These are phyloP conservation scores for Pristionchus pacificus DNA, from an alignment of 1,140 invertebrate genomes.

Conservation along the genomic window DNA sequence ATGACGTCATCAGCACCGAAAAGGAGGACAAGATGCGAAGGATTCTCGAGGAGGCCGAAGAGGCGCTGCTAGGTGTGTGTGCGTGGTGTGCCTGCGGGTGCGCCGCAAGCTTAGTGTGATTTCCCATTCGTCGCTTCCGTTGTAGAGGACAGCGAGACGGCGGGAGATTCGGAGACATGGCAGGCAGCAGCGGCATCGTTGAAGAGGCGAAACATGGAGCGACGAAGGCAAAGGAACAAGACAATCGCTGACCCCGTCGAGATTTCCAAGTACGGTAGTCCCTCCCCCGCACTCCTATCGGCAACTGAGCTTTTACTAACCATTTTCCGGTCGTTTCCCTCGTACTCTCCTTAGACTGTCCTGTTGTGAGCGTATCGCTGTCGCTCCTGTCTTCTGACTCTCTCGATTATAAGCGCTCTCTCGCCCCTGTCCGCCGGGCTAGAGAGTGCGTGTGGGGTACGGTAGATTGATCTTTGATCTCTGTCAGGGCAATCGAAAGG, in stretches of 20 bases:
- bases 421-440: too few relatives aligned
- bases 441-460: too few relatives aligned
- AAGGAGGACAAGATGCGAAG: too few relatives aligned
- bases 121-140: too few relatives aligned
- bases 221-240: constrained; percentile 43
- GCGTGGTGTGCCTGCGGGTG: neutral
- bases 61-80: too few relatives aligned
- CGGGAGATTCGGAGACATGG: constrained; percentile 32
- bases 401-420: constrained; percentile 13
- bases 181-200: constrained; percentile 54
- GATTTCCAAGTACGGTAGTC: constrained; percentile 26
- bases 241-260: constrained; percentile 52
- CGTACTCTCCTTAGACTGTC: neutral
- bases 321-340: constrained; percentile 8
- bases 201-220: constrained; percentile 53
- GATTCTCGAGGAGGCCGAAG: too few relatives aligned
- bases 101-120: constrained; percentile 5
- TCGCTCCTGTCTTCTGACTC: neutral
- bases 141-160: constrained; percentile 13
- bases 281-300: too few relatives aligned
- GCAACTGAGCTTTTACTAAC: too few relatives aligned
- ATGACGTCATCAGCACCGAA: too few relatives aligned
- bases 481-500: neutral
- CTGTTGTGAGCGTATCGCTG: neutral
- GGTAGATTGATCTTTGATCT: neutral